Base-by-base conservation (phyloP, 2,113 vertebrate genomes). In the Quiscalus mexicanus region DNA sequence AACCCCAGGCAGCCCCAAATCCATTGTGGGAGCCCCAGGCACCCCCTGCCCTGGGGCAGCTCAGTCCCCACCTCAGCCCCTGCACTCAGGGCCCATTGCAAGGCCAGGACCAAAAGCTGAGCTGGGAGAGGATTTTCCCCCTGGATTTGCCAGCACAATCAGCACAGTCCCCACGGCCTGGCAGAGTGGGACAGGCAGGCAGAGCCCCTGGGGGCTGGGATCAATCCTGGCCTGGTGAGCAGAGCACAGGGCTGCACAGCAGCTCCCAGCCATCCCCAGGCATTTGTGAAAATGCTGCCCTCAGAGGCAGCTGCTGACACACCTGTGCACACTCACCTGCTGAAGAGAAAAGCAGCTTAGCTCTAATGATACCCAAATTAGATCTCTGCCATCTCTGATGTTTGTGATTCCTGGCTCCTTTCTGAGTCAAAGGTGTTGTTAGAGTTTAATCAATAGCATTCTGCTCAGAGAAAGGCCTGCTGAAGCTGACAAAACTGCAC, bases 401-500 rank as follows among this genome's bases (percentile, higher is more conserved):
- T 68, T 90, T 49, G 24, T 35, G 87, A 88, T 88, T 85, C 92
- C 53, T 7, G 9, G 60, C 68, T 94, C 68, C 71, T 86, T 77
- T 78, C 56, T 41, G n/a, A 90, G 85, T 21, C 27, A 86, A 79
- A 67, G 50, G 55, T 44, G 93, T n/a, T 6, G 15, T 87, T 90
- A 78, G 76, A 49, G 79, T 87, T 93, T 92, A 90, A 95, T 95
- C 96, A 96, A 94, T 88, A 78, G 76, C 47, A 86, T 95, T 95
- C 95, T 94, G 76, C 83, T 78, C 6, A 12, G 6, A 90, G 85
- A 94, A 90, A 94, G 52, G 75, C 79, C 85, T 80, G 37, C 63
- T 75, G 82, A 62, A 47, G 88, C 83, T 93, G 87, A 56, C 82
- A 93, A 30, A 70, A 24, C 47, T 2, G 15, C 85, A 25, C 19